A percentile compares a stretch with the other conserved stretches of the same genome.
Evolutionary conservation across 1,140 invertebrate genomes (phyloP).

Genomic region (Aleiodes sp.): DNA sequence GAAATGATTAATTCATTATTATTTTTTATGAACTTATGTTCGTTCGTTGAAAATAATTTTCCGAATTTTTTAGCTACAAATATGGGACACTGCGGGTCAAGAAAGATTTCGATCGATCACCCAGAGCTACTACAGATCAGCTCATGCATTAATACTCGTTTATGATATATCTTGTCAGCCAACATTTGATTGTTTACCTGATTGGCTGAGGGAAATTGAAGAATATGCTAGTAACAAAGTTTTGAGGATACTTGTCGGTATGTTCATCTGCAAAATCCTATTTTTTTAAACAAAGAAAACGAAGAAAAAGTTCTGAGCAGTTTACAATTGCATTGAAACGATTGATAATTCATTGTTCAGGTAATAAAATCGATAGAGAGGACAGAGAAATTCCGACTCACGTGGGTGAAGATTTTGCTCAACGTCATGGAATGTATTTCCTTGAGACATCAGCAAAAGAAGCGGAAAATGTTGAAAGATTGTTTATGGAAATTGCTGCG

Average conservation of each 20-base stretch:
- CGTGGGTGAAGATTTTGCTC: constrained; percentile 96
- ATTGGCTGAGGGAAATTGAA: constrained; percentile 96
- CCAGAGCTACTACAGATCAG: constrained; percentile 97
- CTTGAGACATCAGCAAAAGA: constrained; percentile 98
- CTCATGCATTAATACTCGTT: constrained; percentile 95
- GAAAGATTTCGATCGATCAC: constrained; percentile 95
- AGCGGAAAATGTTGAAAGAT: constrained; percentile 95
- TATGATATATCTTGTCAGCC: constrained; percentile 98
- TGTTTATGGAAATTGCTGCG: constrained; percentile 95
- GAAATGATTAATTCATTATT: no score
- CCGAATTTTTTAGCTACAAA: constrained; percentile 81
- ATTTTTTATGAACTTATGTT: no score
- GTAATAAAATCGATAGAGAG: constrained; percentile 96
- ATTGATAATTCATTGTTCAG: constrained; percentile 62
- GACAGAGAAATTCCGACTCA: constrained; percentile 93
- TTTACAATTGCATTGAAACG: background rate
- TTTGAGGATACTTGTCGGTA: constrained; percentile 89
- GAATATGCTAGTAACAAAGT: constrained; percentile 96
- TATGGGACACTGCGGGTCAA: constrained; percentile 98
- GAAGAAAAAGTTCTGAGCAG: background rate
- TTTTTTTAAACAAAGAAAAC: background rate
- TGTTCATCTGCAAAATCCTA: constrained; percentile 46
- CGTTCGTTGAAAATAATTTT: no score
- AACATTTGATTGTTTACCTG: constrained; percentile 94
- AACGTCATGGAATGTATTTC: constrained; percentile 96